A percentile compares a stretch with the other conserved stretches of the same genome.
Evolutionary conservation across 2,888 invertebrate species (phyloP).

Genomic region (Agrotis clavis): DNA sequence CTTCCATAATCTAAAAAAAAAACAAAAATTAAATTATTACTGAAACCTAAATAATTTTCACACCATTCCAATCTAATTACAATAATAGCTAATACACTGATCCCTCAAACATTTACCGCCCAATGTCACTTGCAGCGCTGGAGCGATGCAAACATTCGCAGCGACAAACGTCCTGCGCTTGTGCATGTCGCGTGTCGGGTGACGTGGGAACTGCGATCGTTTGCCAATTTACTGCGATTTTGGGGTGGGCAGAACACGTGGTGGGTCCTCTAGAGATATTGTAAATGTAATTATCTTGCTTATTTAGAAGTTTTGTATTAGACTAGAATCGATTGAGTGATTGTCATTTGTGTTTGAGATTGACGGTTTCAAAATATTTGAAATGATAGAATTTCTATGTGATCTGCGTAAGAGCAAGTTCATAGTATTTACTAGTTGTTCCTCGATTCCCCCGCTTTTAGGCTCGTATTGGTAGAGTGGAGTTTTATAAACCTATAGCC

Average conservation of each 20-base stretch:
- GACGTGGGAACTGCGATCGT: conserved; percentile 64
- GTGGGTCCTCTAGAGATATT: conserved; percentile 6
- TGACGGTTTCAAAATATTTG: too few relatives aligned
- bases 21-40: not conserved
- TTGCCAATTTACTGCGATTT: conserved; percentile 51
- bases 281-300: not conserved
- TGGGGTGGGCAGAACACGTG: conserved; percentile 28
- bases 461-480: too few relatives aligned
- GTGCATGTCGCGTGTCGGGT: conserved; percentile 62
- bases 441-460: too few relatives aligned
- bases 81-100: conserved; percentile 36
- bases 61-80: not conserved
- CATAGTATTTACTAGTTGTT: too few relatives aligned
- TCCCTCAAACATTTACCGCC: conserved; percentile 25
- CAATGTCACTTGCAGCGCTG: conserved; percentile 54
- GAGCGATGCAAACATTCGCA: conserved; percentile 32
- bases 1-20: too few relatives aligned
- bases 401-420: too few relatives aligned
- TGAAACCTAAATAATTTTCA: not conserved
- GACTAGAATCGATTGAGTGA: not conserved
- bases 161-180: conserved; percentile 48
- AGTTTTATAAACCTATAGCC: too few relatives aligned
- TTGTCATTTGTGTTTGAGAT: too few relatives aligned
- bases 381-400: too few relatives aligned
- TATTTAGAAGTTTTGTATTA: not conserved